Evolutionary conservation across 2,888 invertebrate genomes (phyloP), one percentile per base, ranked within the genome.

Genomic region (Apantesis nais): DNA sequence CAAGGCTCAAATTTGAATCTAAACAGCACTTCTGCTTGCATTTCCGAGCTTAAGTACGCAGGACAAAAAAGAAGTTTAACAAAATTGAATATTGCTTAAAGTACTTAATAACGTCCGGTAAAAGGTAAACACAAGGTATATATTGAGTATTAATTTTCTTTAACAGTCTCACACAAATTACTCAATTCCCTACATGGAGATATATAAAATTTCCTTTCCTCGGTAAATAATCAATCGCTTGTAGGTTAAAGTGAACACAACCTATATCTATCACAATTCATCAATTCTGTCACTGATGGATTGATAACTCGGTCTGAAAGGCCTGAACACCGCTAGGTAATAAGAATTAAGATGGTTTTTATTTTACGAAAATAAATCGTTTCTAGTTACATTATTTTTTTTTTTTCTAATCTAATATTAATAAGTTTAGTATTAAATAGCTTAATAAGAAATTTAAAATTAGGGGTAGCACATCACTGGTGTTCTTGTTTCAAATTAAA

Each of bases 251-350:
- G 61, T 62, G 31, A 67, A 61, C 41, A 34, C 44, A 37, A 61
- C 65, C 29, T 62, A 62, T 70, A 70, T 66, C 66, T 62, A 70
- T 70, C 70, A 70, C 62, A 70, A 66, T 70, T 70, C 62, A 66
- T 70, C 70, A 70, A 66, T 62, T 62, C 29, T 70, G 70, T 66
- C 66, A 66, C 41, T 70, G 66, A 70, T 66, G 62, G 62, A 70
- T 70, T 70, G 70, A 62, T 62, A 37, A 70, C 55, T 64, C 48
- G 19, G 29, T 65, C 31, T 37, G 34, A 65, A 65, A 44, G 29
- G 44, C 41, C 61, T 41, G 41, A 39, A 41, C 29, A 22, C 2
- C 25, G 39, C 22, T 63, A 63, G 63, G 41, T 63, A 14, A 44
- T 65, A 29, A 25, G 14, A 41, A 63, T 63, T 25, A 41, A 41